A percentile compares a stretch with the other conserved stretches of the same genome.
Conservation (phyloP, 2,797 vertebrate genomes). For the Heteromormyrus szaboi region DNA sequence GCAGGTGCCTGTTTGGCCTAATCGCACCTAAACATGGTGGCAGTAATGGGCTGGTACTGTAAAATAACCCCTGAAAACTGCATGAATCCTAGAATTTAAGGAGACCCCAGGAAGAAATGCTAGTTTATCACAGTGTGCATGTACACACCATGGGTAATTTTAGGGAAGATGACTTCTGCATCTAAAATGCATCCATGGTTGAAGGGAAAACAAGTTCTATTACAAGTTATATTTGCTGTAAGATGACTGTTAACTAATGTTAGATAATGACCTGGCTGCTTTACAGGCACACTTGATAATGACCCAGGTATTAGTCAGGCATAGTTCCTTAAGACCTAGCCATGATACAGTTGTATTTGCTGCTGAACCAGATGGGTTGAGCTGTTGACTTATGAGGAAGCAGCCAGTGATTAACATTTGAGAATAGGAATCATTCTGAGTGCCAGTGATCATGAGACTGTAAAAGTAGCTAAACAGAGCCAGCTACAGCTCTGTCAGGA, state of each 20-base stretch:
- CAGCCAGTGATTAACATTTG: not conserved
- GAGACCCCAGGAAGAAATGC: not conserved
- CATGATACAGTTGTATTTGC: not conserved
- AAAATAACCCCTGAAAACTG: not conserved
- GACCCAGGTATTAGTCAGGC: not conserved
- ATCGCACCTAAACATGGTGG: not conserved
- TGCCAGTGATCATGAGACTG: not conserved
- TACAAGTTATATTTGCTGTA: not conserved
- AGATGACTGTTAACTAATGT: not conserved
- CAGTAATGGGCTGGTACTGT: not conserved
- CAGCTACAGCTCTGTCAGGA: not conserved
- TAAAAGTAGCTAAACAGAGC: not conserved
- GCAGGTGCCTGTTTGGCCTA: not conserved
- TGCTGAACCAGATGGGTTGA: not conserved
- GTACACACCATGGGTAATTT: not conserved
- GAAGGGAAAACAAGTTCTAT: not conserved
- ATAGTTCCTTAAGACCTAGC: not conserved
- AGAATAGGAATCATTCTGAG: not conserved
- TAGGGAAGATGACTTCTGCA: not conserved
- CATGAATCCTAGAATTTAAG: not conserved
- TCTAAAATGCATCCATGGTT: not conserved
- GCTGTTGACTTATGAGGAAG: not conserved
- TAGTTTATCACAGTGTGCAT: not conserved
- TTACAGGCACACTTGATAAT: not conserved
- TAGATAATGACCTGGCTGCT: not conserved